These are phyloP conservation scores for Coenonympha arcania DNA, from an alignment of 2,888 invertebrate species.

Conservation along the genomic window DNA sequence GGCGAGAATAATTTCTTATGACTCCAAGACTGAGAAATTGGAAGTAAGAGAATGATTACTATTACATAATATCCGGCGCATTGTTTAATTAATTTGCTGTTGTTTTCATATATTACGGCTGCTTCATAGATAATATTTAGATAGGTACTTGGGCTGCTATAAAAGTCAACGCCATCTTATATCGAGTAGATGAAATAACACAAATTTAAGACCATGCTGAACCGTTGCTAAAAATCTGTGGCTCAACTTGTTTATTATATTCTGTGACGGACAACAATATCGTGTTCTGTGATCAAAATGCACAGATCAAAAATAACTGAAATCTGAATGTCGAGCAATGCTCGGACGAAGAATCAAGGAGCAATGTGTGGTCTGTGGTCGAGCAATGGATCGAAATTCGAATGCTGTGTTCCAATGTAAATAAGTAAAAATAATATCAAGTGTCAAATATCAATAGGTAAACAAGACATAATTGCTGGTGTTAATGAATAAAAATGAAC, in stretches of 20 bases:
- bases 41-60: too few species aligned
- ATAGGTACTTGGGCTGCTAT: too few species aligned
- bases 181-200: background rate
- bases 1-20: too few species aligned
- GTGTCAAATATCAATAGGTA: background rate
- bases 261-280: background rate
- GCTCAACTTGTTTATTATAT: background rate
- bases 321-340: background rate
- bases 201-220: background rate
- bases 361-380: too few species aligned
- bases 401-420: background rate
- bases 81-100: too few species aligned
- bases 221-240: background rate
- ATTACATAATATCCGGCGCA: too few species aligned
- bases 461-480: background rate
- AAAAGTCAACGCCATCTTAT: background rate
- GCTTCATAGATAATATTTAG: too few species aligned
- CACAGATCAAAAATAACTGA: too few species aligned
- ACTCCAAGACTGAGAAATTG: too few species aligned
- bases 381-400: too few species aligned
- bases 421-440: background rate
- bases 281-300: background rate
- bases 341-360: too few species aligned
- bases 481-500: slow-evolving; percentile 35
- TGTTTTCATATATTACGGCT: too few species aligned